These are phyloP conservation scores for Himalopsyche anomala DNA, from an alignment of 2,888 invertebrate genomes.

Conservation along the genomic window DNA sequence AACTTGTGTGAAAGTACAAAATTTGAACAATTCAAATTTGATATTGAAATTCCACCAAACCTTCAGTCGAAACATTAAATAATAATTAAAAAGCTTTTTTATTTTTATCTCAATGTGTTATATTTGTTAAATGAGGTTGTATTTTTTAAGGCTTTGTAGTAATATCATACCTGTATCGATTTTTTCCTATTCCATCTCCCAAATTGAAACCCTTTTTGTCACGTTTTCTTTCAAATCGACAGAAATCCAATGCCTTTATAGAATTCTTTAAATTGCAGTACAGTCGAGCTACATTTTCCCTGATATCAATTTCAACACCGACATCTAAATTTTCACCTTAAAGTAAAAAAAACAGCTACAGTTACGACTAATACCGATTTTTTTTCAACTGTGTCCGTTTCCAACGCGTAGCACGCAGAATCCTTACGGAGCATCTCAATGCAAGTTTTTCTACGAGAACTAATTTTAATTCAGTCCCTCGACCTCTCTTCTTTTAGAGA, in stretches of 20 bases:
- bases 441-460: too few species aligned
- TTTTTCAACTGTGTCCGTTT: not conserved
- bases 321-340: conserved; percentile 74
- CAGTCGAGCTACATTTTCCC: conserved; percentile 70
- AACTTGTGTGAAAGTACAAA: too few species aligned
- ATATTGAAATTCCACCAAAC: too few species aligned
- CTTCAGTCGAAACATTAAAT: too few species aligned
- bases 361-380: too few species aligned
- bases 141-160: too few species aligned
- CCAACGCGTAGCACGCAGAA: conserved; percentile 61
- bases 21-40: too few species aligned
- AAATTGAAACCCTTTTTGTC: conserved; percentile 72
- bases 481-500: too few species aligned
- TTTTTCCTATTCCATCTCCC: conserved; percentile 74
- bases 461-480: too few species aligned
- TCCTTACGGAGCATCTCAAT: conserved; percentile 61
- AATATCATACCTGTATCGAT: conserved; percentile 70
- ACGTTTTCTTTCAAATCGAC: conserved; percentile 73
- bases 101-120: too few species aligned
- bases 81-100: too few species aligned
- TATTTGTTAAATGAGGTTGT: too few species aligned
- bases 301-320: conserved; percentile 70
- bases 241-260: conserved; percentile 73
- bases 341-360: conserved; percentile 47
- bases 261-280: conserved; percentile 75